These are phyloP conservation scores for Zootoca vivipara DNA, from an alignment of 2,113 vertebrate genomes.

Conservation along the genomic window DNA sequence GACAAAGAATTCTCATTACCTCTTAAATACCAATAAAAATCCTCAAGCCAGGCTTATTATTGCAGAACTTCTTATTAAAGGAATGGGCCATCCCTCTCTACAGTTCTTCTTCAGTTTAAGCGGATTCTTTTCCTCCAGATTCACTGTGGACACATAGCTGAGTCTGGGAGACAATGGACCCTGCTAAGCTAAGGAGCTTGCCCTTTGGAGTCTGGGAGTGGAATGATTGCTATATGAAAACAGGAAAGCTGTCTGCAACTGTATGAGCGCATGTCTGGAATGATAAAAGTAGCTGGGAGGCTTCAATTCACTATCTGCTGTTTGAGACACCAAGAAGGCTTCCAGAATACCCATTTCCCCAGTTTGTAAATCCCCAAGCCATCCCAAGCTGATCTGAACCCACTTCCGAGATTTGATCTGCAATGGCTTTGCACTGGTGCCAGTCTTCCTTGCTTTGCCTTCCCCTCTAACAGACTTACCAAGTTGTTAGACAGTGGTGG, in stretches of 20 bases:
- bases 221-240: neutral
- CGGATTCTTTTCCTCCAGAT: neutral
- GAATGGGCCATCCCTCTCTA: neutral
- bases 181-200: neutral
- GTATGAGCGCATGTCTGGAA: neutral
- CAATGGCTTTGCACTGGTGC: neutral
- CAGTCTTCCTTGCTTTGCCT: neutral
- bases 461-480: neutral
- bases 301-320: neutral
- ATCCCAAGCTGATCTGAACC: neutral
- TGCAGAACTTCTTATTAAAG: neutral
- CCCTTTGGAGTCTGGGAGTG: neutral
- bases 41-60: neutral
- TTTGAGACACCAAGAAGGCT: neutral
- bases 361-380: neutral
- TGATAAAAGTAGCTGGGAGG: neutral
- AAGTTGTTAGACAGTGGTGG: neutral
- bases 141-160: neutral
- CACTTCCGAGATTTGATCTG: neutral
- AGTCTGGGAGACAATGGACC: neutral
- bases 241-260: neutral
- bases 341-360: neutral
- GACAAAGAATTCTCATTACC: constrained; percentile 26
- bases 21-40: constrained; percentile 26
- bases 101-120: constrained; percentile 2